phyloP scores from a whole-genome alignment of 2,797 vertebrate species.

The Pipistrellus nathusii region DNA sequence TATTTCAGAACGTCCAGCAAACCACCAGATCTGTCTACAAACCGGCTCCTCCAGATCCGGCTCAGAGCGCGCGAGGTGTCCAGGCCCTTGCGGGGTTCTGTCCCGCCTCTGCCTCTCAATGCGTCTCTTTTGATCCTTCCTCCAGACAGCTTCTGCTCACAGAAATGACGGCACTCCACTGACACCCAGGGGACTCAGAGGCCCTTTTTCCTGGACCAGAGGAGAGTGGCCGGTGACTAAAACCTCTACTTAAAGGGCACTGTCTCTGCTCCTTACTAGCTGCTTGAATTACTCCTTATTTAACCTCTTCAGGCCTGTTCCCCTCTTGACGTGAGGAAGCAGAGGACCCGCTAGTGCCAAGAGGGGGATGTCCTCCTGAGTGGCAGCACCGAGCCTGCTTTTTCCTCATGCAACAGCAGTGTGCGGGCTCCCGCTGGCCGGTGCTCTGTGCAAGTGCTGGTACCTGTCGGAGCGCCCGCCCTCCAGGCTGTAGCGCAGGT shows the following conservation, averaged over 20 bases:
- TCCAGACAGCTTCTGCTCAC: not conserved
- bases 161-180: not conserved
- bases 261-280: not conserved
- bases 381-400: not conserved
- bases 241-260: not conserved
- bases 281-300: not conserved
- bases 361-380: not conserved
- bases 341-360: not conserved
- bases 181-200: not conserved
- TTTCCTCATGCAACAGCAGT: no score
- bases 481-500: constrained; percentile 96
- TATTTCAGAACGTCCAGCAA: not conserved
- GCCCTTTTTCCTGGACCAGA: not conserved
- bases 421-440: no score
- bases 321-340: not conserved
- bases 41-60: not conserved
- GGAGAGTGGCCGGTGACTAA: not conserved
- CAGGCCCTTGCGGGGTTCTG: not conserved
- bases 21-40: not conserved
- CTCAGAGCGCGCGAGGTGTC: not conserved
- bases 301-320: not conserved
- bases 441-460: no score
- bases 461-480: constrained; percentile 96
- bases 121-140: not conserved
- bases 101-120: not conserved